Evolutionary conservation across 2,797 vertebrate genomes (phyloP), one percentile per base, ranked within the genome.

Genomic region (Melanotaenia trifasciata): DNA sequence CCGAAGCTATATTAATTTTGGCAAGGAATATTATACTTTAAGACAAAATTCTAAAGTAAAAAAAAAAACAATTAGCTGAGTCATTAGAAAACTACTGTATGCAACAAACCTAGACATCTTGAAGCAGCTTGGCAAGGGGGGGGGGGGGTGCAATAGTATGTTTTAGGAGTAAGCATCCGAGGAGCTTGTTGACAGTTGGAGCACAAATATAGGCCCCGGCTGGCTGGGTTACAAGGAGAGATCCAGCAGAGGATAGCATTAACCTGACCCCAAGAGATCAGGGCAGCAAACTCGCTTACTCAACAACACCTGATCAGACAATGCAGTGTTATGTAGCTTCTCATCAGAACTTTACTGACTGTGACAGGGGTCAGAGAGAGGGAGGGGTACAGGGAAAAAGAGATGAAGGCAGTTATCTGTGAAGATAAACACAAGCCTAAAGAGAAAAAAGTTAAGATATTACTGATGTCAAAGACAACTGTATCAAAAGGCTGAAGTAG

Each of bases 261-360:
- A 94, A 95, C 94, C 94, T 95, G 95, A 95, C 92, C 93, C 90
- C 87, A 84, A 91, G 90, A 94, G 93, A 94, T 91, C 86, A 82
- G 89, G 79, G 74, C 86, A n/a, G 71, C 89, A 89, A 92, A 94
- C 87, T 83, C 60, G 94, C 95, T 95, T 94, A 95, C 91, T 95
- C 93, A 76, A 92, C 94, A 95, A 95, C 94, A 95, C 93, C 93
- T 89, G 94, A 95, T 95, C 94, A 94, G 89, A 93, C 93, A 83
- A 87, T 89, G 91, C 92, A 91, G 94, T 93, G 93, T 94, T 93
- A 86, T 92, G 92, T 93, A 91, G 92, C 93, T 93, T 92, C 92
- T 89, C 88, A 90, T 93, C 90, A 76, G 90, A 93, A 92, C 90
- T 90, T 92, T 85, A 93, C 89, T 90, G 87, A 88, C 88, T 90